A percentile compares a stretch with the other conserved stretches of the same genome.
Conservation (phyloP, 2,888 invertebrate genomes). For the Zeuzera pyrina region DNA sequence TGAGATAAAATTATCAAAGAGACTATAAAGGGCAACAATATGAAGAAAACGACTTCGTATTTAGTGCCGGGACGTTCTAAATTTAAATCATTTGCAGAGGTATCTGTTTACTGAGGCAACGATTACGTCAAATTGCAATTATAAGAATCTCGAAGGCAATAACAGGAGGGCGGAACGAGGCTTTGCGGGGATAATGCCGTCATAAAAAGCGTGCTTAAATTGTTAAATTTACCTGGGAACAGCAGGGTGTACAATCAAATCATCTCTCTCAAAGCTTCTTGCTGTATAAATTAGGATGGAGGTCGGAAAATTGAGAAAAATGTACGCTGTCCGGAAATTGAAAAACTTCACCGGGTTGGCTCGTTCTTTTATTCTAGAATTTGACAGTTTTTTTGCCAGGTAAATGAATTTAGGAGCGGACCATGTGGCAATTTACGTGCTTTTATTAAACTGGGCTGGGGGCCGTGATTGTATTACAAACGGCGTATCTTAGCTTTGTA, state of each 20-base stretch:
- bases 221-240: conserved; percentile 58
- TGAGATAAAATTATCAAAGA: too few species aligned
- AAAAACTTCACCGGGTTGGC: conserved; percentile 53
- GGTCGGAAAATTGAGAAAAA: conserved; percentile 55
- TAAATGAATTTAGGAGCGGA: conserved; percentile 28
- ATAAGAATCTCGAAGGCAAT: conserved; percentile 40
- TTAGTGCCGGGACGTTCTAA: too few species aligned
- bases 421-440: conserved; percentile 33
- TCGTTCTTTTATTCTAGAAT: conserved; percentile 50
- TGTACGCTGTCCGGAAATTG: conserved; percentile 62
- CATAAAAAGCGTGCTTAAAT: conserved; percentile 57
- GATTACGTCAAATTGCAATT: conserved; percentile 38
- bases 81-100: conserved; percentile 15
- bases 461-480: conserved; percentile 18
- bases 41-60: too few species aligned
- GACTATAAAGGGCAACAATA: too few species aligned
- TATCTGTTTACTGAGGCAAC: conserved; percentile 27
- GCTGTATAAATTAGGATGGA: conserved; percentile 57
- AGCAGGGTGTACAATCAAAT: conserved; percentile 60
- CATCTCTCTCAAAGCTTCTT: conserved; percentile 52
- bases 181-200: conserved; percentile 44
- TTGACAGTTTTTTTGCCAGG: conserved; percentile 40
- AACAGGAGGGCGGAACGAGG: conserved; percentile 33
- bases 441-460: conserved; percentile 24
- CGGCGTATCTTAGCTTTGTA: too few species aligned